A percentile compares a stretch with the other conserved stretches of the same genome.
These are phyloP conservation scores for Macaria notata DNA, from an alignment of 2,888 invertebrate species.

Conservation along the genomic window DNA sequence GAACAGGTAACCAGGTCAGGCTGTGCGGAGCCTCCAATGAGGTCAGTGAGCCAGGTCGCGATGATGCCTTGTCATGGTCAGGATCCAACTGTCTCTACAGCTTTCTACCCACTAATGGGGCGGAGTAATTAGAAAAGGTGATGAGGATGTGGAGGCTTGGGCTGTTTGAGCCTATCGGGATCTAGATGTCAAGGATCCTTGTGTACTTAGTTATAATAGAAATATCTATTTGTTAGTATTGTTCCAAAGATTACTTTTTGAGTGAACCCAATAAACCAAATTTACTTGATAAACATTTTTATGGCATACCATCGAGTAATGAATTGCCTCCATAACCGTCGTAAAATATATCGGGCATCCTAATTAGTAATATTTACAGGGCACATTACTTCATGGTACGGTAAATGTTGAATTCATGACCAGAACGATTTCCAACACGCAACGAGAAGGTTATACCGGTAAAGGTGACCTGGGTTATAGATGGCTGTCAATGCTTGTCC, in stretches of 20 bases:
- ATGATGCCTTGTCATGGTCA: constrained; percentile 50
- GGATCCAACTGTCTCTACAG: constrained; percentile 31
- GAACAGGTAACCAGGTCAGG: constrained; percentile 56
- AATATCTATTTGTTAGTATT: no score
- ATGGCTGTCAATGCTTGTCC: constrained; percentile 1
- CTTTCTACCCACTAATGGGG: no score
- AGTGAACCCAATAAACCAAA: neutral
- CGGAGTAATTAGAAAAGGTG: no score
- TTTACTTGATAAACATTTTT: neutral
- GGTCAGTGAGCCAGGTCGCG: constrained; percentile 68
- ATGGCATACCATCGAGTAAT: constrained; percentile 5
- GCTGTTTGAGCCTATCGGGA: no score
- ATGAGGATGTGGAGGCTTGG: no score
- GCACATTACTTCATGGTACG: constrained; percentile 6
- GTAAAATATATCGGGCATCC: constrained; percentile 11
- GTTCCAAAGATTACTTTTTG: no score
- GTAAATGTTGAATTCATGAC: neutral
- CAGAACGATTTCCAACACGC: constrained; percentile 13
- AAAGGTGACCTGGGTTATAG: constrained; percentile 20
- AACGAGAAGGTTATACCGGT: constrained; percentile 11
- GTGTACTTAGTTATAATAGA: no score
- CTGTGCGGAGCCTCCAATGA: constrained; percentile 45
- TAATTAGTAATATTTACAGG: constrained; percentile 12
- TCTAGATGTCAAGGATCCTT: no score
- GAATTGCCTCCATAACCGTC: constrained; percentile 9